These are phyloP conservation scores for Parnassius mnemosyne DNA, from an alignment of 2,888 invertebrate genomes.

Conservation along the genomic window DNA sequence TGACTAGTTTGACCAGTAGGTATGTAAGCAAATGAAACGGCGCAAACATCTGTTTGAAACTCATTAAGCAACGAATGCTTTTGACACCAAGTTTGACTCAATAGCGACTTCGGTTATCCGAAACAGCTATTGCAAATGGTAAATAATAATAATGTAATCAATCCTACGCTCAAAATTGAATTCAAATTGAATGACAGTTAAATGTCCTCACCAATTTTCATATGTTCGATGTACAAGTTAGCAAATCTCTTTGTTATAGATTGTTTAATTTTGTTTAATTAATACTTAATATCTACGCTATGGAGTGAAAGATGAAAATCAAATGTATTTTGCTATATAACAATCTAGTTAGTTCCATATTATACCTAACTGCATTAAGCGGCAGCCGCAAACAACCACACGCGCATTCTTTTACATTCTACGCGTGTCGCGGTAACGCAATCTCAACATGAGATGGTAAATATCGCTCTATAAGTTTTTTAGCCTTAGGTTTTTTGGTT, in stretches of 20 bases:
- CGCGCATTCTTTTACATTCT: too few species aligned
- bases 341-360: not conserved
- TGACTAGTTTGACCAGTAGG: slow-evolving; percentile 52
- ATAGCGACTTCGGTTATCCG: slow-evolving; percentile 39
- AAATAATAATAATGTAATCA: slow-evolving; percentile 41
- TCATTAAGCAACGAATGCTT: slow-evolving; percentile 53
- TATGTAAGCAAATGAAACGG: slow-evolving; percentile 57
- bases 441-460: too few species aligned
- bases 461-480: too few species aligned
- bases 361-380: too few species aligned
- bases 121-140: slow-evolving; percentile 41
- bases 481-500: too few species aligned
- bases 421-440: too few species aligned
- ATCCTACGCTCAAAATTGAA: slow-evolving; percentile 29
- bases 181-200: slow-evolving; percentile 11
- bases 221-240: not conserved
- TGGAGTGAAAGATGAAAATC: too few species aligned
- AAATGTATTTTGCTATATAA: not conserved
- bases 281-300: too few species aligned
- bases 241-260: not conserved
- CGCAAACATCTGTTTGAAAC: slow-evolving; percentile 49
- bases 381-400: too few species aligned
- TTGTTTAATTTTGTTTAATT: not conserved
- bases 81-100: slow-evolving; percentile 43
- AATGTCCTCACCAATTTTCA: slow-evolving; percentile 8